Conservation (phyloP, 2,113 vertebrate genomes). For the Pelobates fuscus region DNA sequence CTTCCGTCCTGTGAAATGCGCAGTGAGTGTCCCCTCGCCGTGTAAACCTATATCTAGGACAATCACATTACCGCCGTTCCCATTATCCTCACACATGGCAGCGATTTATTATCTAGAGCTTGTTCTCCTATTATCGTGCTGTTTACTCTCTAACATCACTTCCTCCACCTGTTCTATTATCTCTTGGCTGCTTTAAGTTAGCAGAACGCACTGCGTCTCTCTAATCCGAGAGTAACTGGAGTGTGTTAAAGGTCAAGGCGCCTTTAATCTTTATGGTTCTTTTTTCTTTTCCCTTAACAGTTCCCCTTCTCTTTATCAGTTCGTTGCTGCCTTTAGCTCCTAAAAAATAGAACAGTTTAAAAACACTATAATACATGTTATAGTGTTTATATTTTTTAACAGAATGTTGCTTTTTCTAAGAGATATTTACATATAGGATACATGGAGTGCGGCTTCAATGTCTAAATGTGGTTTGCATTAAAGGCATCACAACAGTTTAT, state of each 20-base stretch:
- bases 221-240: neutral
- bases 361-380: too few relatives aligned
- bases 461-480: too few relatives aligned
- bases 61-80: neutral
- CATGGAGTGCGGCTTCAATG: too few relatives aligned
- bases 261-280: too few relatives aligned
- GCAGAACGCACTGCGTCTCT: neutral
- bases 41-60: neutral
- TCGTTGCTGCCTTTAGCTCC: too few relatives aligned
- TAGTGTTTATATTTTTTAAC: too few relatives aligned
- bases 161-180: neutral
- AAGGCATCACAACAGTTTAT: too few relatives aligned
- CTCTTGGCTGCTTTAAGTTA: neutral
- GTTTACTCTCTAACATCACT: neutral
- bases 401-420: too few relatives aligned
- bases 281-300: too few relatives aligned
- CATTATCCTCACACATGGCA: neutral
- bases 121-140: neutral
- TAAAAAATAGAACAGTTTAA: too few relatives aligned
- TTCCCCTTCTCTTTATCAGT: too few relatives aligned
- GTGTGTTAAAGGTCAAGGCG: neutral
- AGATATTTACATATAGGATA: too few relatives aligned
- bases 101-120: neutral
- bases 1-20: slow-evolving; percentile 89
- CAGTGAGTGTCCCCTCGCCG: slow-evolving; percentile 69